Evolutionary conservation across 53 echinoderm and acorn worm genomes (phyloP).

Genomic region (Luidia sarsii): DNA sequence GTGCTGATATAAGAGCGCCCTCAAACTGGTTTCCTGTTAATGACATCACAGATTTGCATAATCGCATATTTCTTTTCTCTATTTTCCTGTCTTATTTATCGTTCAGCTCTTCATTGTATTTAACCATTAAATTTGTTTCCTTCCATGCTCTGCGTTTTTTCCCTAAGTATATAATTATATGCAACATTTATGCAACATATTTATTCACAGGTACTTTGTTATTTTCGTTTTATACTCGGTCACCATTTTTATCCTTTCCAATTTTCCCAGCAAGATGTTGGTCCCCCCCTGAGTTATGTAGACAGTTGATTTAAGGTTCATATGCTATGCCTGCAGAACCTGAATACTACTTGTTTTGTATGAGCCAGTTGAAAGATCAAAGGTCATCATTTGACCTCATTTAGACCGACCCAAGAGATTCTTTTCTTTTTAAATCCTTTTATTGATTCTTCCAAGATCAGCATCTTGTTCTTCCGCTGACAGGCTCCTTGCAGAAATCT

Average conservation of each 20-base stretch:
- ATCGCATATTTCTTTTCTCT: no score
- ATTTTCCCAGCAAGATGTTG: background rate
- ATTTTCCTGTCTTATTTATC: constrained; percentile 26
- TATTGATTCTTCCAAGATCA: background rate
- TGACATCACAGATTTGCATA: no score
- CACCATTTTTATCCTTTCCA: background rate
- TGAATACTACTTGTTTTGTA: background rate
- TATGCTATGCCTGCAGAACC: no score
- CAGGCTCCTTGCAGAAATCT: background rate
- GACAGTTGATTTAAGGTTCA: background rate
- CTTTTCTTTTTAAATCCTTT: background rate
- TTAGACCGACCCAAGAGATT: background rate
- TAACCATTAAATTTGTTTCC: no score
- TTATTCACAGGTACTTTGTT: constrained; percentile 28
- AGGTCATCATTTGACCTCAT: constrained; percentile 12
- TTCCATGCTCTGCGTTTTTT: no score
- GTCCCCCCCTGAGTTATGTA: background rate
- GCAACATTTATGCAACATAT: constrained; percentile 50
- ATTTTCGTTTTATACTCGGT: constrained; percentile 9
- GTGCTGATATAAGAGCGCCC: no score
- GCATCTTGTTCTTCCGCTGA: constrained; percentile 1
- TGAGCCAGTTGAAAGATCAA: constrained; percentile 21
- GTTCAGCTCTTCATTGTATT: no score
- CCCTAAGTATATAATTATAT: constrained; percentile 26
- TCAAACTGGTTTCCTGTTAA: no score